These are phyloP conservation scores for Nezara viridula DNA, from an alignment of 2,888 invertebrate genomes.

Conservation along the genomic window DNA sequence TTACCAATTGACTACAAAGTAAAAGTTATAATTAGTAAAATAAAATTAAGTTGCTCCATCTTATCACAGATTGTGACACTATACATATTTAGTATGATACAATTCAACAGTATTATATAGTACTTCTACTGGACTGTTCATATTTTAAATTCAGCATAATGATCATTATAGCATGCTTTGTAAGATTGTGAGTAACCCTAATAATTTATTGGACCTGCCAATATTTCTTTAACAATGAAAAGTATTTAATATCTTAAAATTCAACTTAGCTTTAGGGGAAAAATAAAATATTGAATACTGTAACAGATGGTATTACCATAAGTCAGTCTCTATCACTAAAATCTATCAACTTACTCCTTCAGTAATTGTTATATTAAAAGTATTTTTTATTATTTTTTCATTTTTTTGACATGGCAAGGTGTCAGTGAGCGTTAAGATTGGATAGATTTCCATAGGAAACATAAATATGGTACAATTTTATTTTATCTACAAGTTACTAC, in stretches of 20 bases:
- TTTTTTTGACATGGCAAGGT: constrained; percentile 53
- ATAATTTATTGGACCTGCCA: constrained; percentile 60
- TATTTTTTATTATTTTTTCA: constrained; percentile 26
- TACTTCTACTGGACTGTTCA: too few species aligned
- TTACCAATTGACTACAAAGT: too few species aligned
- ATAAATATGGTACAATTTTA: constrained; percentile 52
- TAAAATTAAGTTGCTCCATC: too few species aligned
- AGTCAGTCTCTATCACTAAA: constrained; percentile 56
- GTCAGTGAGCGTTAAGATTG: constrained; percentile 63
- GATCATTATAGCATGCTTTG: too few species aligned
- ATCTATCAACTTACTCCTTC: constrained; percentile 54
- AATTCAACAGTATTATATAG: too few species aligned
- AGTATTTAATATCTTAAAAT: constrained; percentile 23
- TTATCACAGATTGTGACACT: too few species aligned
- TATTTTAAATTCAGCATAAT: too few species aligned
- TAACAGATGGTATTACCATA: constrained; percentile 56
- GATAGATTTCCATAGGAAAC: constrained; percentile 65
- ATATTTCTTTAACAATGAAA: constrained; percentile 51
- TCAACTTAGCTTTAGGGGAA: background rate
- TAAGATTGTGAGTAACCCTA: too few species aligned
- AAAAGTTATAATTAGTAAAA: too few species aligned
- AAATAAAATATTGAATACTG: constrained; percentile 55
- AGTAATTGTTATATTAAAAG: constrained; percentile 44
- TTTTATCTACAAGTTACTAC: constrained; percentile 55
- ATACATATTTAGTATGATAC: too few species aligned